phyloP scores from a whole-genome alignment of 2,888 invertebrate species.

The Acleris laterana region DNA sequence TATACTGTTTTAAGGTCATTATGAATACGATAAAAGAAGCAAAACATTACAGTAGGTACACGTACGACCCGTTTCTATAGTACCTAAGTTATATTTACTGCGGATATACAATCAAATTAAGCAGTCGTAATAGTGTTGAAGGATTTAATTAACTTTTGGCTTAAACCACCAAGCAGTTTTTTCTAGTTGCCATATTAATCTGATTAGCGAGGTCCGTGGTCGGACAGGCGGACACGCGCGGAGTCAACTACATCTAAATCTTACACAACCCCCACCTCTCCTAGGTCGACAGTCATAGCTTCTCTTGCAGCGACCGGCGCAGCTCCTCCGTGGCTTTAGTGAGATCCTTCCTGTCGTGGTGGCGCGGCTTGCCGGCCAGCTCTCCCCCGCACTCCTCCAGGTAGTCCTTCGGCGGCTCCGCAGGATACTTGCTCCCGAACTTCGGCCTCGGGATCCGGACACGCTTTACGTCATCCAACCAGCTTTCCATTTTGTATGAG shows the following conservation, averaged over 20 bases:
- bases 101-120: too few species aligned
- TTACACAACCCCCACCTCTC: neutral
- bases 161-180: neutral
- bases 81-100: too few species aligned
- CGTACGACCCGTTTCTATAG: too few species aligned
- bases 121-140: too few species aligned
- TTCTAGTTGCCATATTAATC: neutral
- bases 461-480: conserved; percentile 92
- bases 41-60: too few species aligned
- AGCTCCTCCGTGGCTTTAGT: conserved; percentile 90
- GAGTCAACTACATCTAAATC: conserved; percentile 16
- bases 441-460: conserved; percentile 93
- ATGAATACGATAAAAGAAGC: too few species aligned
- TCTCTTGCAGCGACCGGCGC: conserved; percentile 90
- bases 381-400: conserved; percentile 86
- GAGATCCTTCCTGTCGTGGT: conserved; percentile 82
- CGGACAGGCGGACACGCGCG: conserved; percentile 12
- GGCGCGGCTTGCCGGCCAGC: conserved; percentile 77
- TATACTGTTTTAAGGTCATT: too few species aligned
- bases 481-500: conserved; percentile 88
- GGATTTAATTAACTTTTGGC: too few species aligned
- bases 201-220: neutral
- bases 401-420: conserved; percentile 92
- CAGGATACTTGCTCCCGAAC: conserved; percentile 88
- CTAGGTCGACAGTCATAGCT: conserved; percentile 83